Base-by-base conservation (phyloP, 1,140 invertebrate species). In the Ganaspis sp. region DNA sequence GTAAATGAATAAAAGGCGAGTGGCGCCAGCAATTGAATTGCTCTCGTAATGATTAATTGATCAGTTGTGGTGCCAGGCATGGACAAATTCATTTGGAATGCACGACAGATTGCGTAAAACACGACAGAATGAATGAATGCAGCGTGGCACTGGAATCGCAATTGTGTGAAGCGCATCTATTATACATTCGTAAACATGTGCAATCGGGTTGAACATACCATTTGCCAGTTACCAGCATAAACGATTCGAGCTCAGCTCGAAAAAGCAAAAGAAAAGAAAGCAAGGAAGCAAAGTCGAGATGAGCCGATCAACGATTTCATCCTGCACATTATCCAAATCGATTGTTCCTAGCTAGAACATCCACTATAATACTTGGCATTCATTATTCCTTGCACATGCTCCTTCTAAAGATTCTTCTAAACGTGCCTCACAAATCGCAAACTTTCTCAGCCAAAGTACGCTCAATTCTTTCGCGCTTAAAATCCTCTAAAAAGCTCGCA, bases 181-280 rank as follows among this genome's bases (percentile, higher is more conserved):
- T 64, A 64, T 64, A 34, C 58, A 64, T 64, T 64, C 58, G 58
- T 64, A 64, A 64, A 64, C 58, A 64, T 64, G 58, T 64, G 58
- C 58, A 64, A 64, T 64, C 58, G 4, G 58, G 4, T 64, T 49
- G n/a, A 64, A 64, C 58, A 64, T 64, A 64, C 58, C 26, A 64
- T 64, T 34, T 29, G 58, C 58, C 26, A 29, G 58, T 34, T 64
- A 34, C 23, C 23, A 26, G 12, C 26, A 64, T 64, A 64, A 64
- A 64, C 15, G 58, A 29, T 49, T 49, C n/a, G n/a, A 11, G n/a
- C 45, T 15, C 17, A 49, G 21, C n/a, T n/a, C n/a, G n/a, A n/a
- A n/a, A n/a, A n/a, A 34, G 15, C 15, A 64, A 9, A 26, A 29
- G 58, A 64, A 26, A 26, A 29, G 29, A 5, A 29, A 64, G 0